These are phyloP conservation scores for Babylonia areolata DNA, from an alignment of 1,140 invertebrate genomes.

Conservation along the genomic window DNA sequence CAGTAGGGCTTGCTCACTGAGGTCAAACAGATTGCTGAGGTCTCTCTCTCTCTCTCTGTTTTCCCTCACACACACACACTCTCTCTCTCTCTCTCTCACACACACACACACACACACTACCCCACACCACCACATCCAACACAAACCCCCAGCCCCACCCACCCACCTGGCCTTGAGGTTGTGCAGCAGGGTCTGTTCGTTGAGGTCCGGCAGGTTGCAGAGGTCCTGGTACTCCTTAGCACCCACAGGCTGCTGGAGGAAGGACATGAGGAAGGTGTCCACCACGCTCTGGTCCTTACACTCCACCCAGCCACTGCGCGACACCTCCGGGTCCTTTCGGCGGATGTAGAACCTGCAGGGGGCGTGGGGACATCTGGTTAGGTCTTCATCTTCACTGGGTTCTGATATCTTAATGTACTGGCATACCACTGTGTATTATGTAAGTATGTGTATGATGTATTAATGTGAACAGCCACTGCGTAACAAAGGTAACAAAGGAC, in stretches of 20 bases:
- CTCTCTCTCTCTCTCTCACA: too few species aligned
- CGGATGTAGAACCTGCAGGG: conserved; percentile 73
- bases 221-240: conserved; percentile 93
- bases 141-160: neutral
- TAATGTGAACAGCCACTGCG: too few species aligned
- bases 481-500: too few species aligned
- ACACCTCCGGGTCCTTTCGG: conserved; percentile 67
- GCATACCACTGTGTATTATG: too few species aligned
- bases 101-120: too few species aligned
- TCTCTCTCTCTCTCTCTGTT: too few species aligned
- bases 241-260: conserved; percentile 91
- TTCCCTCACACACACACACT: too few species aligned
- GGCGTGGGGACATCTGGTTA: too few species aligned
- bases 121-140: too few species aligned
- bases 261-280: conserved; percentile 92
- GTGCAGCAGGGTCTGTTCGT: conserved; percentile 93
- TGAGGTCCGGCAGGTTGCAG: conserved; percentile 95
- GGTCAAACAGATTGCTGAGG: conserved; percentile 94
- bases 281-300: conserved; percentile 82
- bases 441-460: too few species aligned
- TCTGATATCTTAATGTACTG: too few species aligned
- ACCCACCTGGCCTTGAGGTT: conserved; percentile 85
- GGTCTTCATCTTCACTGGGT: too few species aligned
- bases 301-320: conserved; percentile 84
- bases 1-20: conserved; percentile 94